Conservation (phyloP, 1,140 invertebrate species). For the Papilio helenus region DNA sequence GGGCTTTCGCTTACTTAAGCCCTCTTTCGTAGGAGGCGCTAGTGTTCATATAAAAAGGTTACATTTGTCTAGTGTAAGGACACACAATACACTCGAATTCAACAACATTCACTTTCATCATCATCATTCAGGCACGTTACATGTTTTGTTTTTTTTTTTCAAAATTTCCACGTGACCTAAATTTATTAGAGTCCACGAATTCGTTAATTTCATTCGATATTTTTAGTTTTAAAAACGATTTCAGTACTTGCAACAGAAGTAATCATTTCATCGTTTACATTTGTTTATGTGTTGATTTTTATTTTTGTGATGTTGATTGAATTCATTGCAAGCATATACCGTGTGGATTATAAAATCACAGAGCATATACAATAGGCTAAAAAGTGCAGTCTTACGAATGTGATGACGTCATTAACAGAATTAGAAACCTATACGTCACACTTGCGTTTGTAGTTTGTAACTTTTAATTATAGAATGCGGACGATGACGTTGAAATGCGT, state of each 20-base stretch:
- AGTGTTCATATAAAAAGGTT: slow-evolving; percentile 42
- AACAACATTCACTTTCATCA: slow-evolving; percentile 60
- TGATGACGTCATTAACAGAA: background rate
- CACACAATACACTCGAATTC: slow-evolving; percentile 68
- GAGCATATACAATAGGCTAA: background rate
- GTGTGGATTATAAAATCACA: background rate
- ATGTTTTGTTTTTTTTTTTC: slow-evolving; percentile 35
- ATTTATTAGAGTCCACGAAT: slow-evolving; percentile 18
- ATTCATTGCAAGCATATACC: slow-evolving; percentile 64
- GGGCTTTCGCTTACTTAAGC: background rate
- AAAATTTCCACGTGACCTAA: slow-evolving; percentile 26
- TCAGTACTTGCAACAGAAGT: slow-evolving; percentile 51
- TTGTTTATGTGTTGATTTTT: slow-evolving; percentile 67
- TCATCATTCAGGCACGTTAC: slow-evolving; percentile 52
- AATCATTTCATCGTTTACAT: slow-evolving; percentile 70
- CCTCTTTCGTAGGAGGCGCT: background rate
- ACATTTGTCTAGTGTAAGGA: slow-evolving; percentile 29
- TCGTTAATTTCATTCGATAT: slow-evolving; percentile 52
- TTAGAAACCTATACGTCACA: background rate
- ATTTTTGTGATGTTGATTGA: slow-evolving; percentile 64
- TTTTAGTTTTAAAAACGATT: slow-evolving; percentile 56
- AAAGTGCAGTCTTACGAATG: background rate
- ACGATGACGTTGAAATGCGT: background rate
- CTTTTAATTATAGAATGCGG: background rate
- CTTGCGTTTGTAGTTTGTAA: background rate